Evolutionary conservation across 2,797 vertebrate genomes (phyloP), one percentile per base, ranked within the genome.

Genomic region (Paratrypauchen microcephalus): DNA sequence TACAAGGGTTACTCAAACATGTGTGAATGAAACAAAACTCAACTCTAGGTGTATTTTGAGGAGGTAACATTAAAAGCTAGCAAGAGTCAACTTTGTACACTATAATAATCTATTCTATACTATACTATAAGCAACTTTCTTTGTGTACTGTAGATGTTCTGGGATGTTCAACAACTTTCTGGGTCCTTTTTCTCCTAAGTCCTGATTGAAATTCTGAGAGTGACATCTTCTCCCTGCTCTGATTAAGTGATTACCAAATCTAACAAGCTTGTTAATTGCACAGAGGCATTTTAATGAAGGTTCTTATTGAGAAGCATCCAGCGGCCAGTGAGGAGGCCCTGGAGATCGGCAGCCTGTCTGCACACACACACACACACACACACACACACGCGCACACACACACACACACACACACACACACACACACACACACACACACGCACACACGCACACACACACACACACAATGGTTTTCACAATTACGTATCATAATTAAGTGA

Each of bases 241-340:
- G 71, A 89, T 88, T 79, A 81, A 76, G 74, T 83, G 75, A 86
- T 87, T 80, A 81, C 78, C 63, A 71, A 82, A 75, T 75, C 73
- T 74, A 84, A 80, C 32, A 28, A 84, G 79, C 75, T 83, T 76
- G 80, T 86, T 85, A 87, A 88, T 86, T 82, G 77, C 78, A 71
- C 26, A 1, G 70, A 79, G 70, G 77, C 74, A 81, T 83, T 84
- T 86, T 88, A 87, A 87, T 87, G 76, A 83, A 83, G 73, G 71
- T 78, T 84, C 65, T 82, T 86, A 88, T 83, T 86, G 78, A 85
- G 83, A 82, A 80, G 70, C 60, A 81, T 80, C 76, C 60, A 32
- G 66, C 1, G 16, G 73, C 74, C 76, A 79, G 64, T 65, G 23
- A 58, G 66, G 70, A 73, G 69, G 71, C 76, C 68, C 69, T 15